phyloP scores from a whole-genome alignment of 2,888 invertebrate genomes.

The Netelia fuscicornis region DNA sequence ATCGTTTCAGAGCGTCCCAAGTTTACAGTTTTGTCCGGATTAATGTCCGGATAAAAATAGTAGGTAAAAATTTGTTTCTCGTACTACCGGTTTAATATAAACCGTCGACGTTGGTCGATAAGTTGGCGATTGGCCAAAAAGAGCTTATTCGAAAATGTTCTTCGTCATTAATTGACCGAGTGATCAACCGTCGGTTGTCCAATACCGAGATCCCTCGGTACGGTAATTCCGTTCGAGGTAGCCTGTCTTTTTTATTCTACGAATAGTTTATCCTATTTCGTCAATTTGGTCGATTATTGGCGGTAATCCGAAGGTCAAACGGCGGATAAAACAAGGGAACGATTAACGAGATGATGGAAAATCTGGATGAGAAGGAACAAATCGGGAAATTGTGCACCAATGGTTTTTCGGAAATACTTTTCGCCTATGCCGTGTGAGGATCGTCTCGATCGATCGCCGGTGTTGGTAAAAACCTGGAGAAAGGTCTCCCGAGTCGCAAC shows the following conservation, averaged over 20 bases:
- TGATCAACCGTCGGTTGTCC: background rate
- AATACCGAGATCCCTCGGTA: constrained; percentile 23
- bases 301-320: background rate
- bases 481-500: too few species aligned
- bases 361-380: background rate
- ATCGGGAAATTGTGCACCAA: background rate
- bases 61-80: constrained; percentile 15
- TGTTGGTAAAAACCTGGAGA: background rate
- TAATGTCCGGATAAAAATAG: background rate
- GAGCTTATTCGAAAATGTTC: background rate
- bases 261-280: background rate
- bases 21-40: background rate
- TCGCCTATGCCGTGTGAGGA: background rate
- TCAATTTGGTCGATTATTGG: background rate
- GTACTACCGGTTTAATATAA: constrained; percentile 78
- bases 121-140: constrained; percentile 13
- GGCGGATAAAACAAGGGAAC: background rate
- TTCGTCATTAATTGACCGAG: background rate
- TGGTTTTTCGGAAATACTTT: background rate
- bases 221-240: background rate
- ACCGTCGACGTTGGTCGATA: constrained; percentile 67
- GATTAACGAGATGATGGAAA: background rate
- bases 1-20: constrained; percentile 6
- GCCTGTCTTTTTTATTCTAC: background rate
- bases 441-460: background rate